Evolutionary conservation across 2,888 invertebrate genomes (phyloP).

Genomic region (Cremastinae sp.): DNA sequence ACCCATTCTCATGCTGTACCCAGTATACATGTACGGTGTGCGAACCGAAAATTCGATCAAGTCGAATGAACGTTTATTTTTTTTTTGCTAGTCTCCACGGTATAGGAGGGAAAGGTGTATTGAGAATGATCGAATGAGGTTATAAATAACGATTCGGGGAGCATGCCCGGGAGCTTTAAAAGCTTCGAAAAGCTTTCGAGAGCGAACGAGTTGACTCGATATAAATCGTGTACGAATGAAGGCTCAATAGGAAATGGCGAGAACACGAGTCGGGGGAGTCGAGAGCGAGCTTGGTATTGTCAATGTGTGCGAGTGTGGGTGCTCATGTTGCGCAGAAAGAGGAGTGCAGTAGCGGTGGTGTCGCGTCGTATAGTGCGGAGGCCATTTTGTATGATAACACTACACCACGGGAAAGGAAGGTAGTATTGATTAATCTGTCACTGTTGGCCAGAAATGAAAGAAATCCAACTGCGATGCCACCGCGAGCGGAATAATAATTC

Average conservation of each 20-base stretch:
- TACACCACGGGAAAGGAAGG: constrained; percentile 74
- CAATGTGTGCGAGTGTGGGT: background rate
- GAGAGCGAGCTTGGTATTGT: constrained; percentile 10
- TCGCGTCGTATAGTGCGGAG: constrained; percentile 66
- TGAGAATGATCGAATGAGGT: background rate
- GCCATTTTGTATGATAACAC: constrained; percentile 78
- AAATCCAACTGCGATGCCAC: constrained; percentile 56
- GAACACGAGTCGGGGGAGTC: background rate
- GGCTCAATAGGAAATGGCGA: constrained; percentile 9
- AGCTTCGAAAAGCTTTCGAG: too few species aligned
- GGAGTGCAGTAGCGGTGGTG: constrained; percentile 49
- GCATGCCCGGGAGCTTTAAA: background rate
- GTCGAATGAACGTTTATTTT: background rate
- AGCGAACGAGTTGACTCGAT: background rate
- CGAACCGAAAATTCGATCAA: background rate
- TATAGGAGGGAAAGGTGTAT: background rate
- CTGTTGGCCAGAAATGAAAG: constrained; percentile 67
- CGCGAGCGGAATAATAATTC: constrained; percentile 29
- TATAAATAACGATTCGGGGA: background rate
- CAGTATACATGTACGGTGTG: background rate
- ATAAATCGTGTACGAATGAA: background rate
- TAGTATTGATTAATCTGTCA: constrained; percentile 80
- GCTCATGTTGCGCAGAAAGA: constrained; percentile 36
- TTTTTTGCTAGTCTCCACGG: background rate
- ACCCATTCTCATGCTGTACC: constrained; percentile 2